phyloP scores from a whole-genome alignment of 2,797 vertebrate genomes.

The Trematomus bernacchii region DNA sequence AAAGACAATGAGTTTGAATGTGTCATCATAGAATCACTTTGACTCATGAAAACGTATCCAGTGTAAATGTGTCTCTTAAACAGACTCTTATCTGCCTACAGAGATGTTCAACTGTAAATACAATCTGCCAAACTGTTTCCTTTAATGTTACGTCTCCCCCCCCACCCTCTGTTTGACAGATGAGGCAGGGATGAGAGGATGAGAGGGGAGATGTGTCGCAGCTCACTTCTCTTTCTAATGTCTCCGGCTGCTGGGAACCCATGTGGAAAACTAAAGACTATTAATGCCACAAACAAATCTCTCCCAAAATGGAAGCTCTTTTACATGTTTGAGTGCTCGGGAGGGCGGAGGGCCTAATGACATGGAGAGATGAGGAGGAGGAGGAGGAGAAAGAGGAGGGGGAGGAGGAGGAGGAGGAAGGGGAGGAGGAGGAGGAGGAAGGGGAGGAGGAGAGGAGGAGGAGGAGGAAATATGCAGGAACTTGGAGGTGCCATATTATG shows the following conservation, averaged over 20 bases:
- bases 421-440: not conserved
- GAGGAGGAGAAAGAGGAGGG: not conserved
- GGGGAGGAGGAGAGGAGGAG: too few species aligned
- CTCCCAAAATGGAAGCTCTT: constrained; percentile 73
- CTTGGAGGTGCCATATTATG: too few species aligned
- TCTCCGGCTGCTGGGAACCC: constrained; percentile 71
- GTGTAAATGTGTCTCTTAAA: not conserved
- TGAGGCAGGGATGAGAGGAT: constrained; percentile 73
- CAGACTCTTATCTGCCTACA: not conserved
- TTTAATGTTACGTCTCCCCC: constrained; percentile 10
- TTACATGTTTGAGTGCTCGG: constrained; percentile 76
- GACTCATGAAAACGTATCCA: not conserved
- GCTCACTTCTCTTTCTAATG: constrained; percentile 82
- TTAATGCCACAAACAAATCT: constrained; percentile 85
- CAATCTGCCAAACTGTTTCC: constrained; percentile 13
- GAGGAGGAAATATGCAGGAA: not conserved
- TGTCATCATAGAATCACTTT: not conserved
- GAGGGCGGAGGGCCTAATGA: constrained; percentile 68
- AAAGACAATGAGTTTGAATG: not conserved
- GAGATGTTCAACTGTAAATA: not conserved
- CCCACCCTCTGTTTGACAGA: constrained; percentile 65
- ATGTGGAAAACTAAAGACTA: constrained; percentile 84
- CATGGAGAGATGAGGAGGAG: constrained; percentile 61
- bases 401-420: constrained; percentile 2
- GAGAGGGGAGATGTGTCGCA: constrained; percentile 77